Base-by-base conservation (phyloP, 2,888 invertebrate genomes). In the Megamerina dolium region DNA sequence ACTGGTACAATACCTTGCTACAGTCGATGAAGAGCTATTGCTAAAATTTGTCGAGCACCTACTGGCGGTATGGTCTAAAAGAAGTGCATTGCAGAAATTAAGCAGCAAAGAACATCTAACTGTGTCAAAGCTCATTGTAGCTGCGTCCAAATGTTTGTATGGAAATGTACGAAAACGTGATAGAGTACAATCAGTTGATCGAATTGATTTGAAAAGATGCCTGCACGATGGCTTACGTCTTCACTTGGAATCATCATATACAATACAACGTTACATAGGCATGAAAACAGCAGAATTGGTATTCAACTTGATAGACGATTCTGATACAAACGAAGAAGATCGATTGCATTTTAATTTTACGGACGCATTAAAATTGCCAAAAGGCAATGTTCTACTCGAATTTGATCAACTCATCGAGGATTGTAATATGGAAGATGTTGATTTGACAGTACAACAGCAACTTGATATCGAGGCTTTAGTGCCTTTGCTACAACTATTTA, bases 251-350 rank as follows among this genome's bases (percentile, higher is more conserved):
- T 78, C 80, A 0, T 68, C 81, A 0, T 73, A 80, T 20, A 69
- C 73, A 20, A 73, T 77, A 31, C 74, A 84, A 12, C 70, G 86
- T 46, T 75, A 76, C 23, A 73, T 84, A 5, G 89, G 89, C 1
- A 88, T 88, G 86, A 77, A 82, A 19, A 79, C 82, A 0, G 79
- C 82, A 0, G 87, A 87, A 60, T 70, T 83, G 3, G 59, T 83
- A 4, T 66, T 81, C 4, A 78, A 78, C 54, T 74, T 63, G 46
- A 69, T 70, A 53, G 73, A 67, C 52, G 45, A 34, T 13, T 65
- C 59, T 3, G 69, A 58, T 9, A 68, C 72, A 2, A 68, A 71
- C 27, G 71, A 76, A 3, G 74, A 75, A 5, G 76, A 75, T 38
- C 66, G 48, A 3, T 42, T 89, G 1, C 75, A 76, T 40, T 89